Evolutionary conservation across 2,797 vertebrate genomes (phyloP), one percentile per base, ranked within the genome.

Genomic region (Myotis vivesi): DNA sequence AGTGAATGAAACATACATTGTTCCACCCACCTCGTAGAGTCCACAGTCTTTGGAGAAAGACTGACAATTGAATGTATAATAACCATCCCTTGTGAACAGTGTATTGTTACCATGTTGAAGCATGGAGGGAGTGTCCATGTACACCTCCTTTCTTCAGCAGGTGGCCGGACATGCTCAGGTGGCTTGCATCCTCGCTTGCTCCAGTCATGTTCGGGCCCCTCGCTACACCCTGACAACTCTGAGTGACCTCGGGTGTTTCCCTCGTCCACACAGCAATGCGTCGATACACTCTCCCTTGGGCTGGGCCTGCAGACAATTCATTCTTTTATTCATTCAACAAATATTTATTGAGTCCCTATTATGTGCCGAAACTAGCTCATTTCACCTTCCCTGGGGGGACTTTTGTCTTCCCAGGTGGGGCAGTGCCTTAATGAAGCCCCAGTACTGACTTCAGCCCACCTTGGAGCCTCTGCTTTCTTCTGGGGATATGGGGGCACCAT

Each of bases 281-380:
- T 55, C 85, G 83, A 55, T 79, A 82, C 75, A 93, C 36, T 75
- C 92, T 89, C 77, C 89, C 84, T 88, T 36, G 90, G 92, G 85
- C 80, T 94, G 87, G 93, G 92, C 90, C 80, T 38, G 10, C 69
- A 93, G 77, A 88, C 53, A 93, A 91, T 85, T 79, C 92, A 62
- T 71, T 93, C 89, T 92, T 91, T 91, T 41, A 44, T 84, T 94
- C 66, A 82, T 53, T 93, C 85, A 92, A 87, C 77, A 96, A 94
- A 89, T 94, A 88, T 94, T 95, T 93, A 86, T 82, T 75, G 87
- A 96, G 73, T 77, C 46, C 41, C 79, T 75, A 46, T 83, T 86
- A 86, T 53, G 36, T 87, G 49, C 87, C 19, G 3, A 93, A 81
- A 44, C 55, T 25, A 79, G 77, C 36, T 85, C 12, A 19, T 82